Percentiles rank a stretch among this genome's conserved stretches.
These are phyloP conservation scores for Odontamblyopus lacepedii DNA, from an alignment of 2,797 vertebrate species.

Conservation along the genomic window DNA sequence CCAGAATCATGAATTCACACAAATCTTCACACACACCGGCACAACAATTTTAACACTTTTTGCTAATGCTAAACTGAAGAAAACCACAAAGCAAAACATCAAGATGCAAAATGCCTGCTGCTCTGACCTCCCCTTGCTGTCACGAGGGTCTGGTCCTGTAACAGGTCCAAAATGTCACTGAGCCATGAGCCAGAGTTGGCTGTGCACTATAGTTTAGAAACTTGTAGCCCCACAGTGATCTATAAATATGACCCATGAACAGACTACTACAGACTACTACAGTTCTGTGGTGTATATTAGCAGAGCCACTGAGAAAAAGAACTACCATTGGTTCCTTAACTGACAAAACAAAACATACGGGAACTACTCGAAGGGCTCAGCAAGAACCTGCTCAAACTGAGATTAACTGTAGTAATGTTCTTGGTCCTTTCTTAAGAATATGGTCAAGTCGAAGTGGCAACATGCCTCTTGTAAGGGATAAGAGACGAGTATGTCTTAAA, in stretches of 20 bases:
- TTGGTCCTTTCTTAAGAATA: constrained; percentile 40
- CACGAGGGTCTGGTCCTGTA: constrained; percentile 38
- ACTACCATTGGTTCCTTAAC: not conserved
- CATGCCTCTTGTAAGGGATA: not conserved
- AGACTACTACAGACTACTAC: constrained; percentile 13
- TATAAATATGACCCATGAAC: constrained; percentile 51
- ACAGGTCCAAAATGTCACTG: constrained; percentile 67
- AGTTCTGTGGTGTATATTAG: not conserved
- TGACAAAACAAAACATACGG: not conserved
- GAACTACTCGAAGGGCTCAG: not conserved
- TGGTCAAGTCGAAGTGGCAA: constrained; percentile 9
- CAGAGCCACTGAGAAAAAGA: not conserved
- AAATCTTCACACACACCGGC: not conserved
- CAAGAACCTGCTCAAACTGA: constrained; percentile 23
- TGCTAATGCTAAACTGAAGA: not conserved
- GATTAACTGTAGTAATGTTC: constrained; percentile 41
- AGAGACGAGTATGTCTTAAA: no score
- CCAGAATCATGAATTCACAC: not conserved
- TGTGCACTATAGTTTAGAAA: constrained; percentile 46
- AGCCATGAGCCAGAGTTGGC: constrained; percentile 55
- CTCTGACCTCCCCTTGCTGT: constrained; percentile 22
- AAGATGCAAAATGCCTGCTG: not conserved
- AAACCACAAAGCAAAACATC: not conserved
- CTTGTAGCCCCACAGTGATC: constrained; percentile 15
- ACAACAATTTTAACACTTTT: not conserved